Percentiles rank a stretch among this genome's conserved stretches.
phyloP scores from a whole-genome alignment of 2,888 invertebrate species.

The Antheraea yamamai region DNA sequence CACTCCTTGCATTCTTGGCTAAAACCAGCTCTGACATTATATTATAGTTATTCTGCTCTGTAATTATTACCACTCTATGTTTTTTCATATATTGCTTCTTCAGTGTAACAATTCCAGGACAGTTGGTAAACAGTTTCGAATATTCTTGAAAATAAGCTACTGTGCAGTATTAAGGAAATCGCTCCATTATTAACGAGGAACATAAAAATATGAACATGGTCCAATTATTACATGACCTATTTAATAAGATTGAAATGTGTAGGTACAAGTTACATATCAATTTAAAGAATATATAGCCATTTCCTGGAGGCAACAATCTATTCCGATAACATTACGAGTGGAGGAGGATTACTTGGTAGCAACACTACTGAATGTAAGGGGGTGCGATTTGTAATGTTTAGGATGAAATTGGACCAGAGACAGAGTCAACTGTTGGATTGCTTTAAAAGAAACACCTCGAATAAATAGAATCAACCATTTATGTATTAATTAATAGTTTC shows the following conservation, averaged over 20 bases:
- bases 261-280: no score
- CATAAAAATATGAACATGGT: not conserved
- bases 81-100: not conserved
- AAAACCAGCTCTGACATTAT: no score
- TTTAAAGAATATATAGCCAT: no score
- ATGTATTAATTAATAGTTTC: constrained; percentile 58
- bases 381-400: not conserved
- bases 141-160: not conserved
- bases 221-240: not conserved
- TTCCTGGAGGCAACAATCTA: no score
- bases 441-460: constrained; percentile 37
- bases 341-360: no score
- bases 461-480: constrained; percentile 65
- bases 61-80: not conserved
- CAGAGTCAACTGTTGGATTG: not conserved
- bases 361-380: no score
- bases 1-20: no score
- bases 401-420: not conserved
- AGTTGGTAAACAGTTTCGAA: not conserved
- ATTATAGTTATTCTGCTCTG: not conserved
- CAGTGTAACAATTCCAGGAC: not conserved
- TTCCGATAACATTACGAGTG: no score
- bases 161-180: not conserved
- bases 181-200: not conserved
- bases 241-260: not conserved